phyloP scores from a whole-genome alignment of 2,888 invertebrate species.

The Tribolium freemani region DNA sequence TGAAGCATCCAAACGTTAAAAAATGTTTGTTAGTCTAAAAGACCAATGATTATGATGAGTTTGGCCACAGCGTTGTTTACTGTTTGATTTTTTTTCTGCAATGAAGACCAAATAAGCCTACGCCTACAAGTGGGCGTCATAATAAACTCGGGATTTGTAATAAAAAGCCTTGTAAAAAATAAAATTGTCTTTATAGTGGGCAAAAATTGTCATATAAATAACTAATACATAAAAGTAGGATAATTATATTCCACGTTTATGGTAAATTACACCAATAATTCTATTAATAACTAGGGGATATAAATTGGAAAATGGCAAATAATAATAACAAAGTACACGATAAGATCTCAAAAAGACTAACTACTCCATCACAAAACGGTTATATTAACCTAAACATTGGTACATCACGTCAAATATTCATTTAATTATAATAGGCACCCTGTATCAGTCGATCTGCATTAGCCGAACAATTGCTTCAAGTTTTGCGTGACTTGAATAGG shows the following conservation, averaged over 20 bases:
- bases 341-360: constrained; percentile 17
- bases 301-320: constrained; percentile 35
- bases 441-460: constrained; percentile 52
- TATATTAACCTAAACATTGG: constrained; percentile 44
- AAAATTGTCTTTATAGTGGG: constrained; percentile 34
- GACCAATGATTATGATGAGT: no score
- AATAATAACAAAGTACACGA: constrained; percentile 20
- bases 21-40: no score
- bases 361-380: constrained; percentile 26
- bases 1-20: no score
- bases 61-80: no score
- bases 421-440: constrained; percentile 54
- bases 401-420: constrained; percentile 53
- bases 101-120: no score
- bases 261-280: constrained; percentile 24
- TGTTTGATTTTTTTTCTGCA: no score
- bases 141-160: background rate
- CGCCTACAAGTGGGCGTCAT: no score
- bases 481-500: constrained; percentile 56
- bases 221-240: constrained; percentile 36
- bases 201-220: constrained; percentile 30
- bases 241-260: constrained; percentile 17
- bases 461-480: constrained; percentile 47
- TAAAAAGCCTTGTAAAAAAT: constrained; percentile 18
- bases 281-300: constrained; percentile 31